Base-by-base conservation (phyloP, 2,797 vertebrate species). In the Halcyon badia region DNA sequence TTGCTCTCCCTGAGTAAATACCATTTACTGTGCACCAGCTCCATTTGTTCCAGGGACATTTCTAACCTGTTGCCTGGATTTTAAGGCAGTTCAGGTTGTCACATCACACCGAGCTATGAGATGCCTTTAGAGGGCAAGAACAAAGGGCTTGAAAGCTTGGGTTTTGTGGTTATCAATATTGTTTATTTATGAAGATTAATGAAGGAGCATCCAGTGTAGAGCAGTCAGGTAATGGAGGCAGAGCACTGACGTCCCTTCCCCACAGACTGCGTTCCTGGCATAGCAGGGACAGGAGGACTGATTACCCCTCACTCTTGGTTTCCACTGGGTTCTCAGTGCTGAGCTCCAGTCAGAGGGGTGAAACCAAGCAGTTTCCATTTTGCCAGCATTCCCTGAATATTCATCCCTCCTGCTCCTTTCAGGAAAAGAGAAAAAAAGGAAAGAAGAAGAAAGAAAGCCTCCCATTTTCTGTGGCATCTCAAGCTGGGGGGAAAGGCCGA, bases 391-490 rank as follows among this genome's bases (percentile, higher is more conserved):
- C 89, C 83, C 52, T 92, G 97, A 94, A 89, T 81, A 57, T 71
- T 91, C 66, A 70, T 89, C 82, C 49, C 77, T 96, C 58, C 85
- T 95, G 79, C 94, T 97, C 92, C 49, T 15, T 51, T 28, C 49
- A 51, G 82, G 78, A 95, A 97, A 97, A 70, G 71, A 89, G 93
- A 89, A 94, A 52, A 73, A 88, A 83, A 72, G 18, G 48, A 14
- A 49, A 26, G 48, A 26, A 49, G 18, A 95, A 97, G 96, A 97
- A 97, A 97, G 95, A 83, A 95, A 96, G 83, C 91, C 85, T 97
- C 84, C 89, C 91, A 89, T 95, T 95, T 97, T 95, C 92, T 85
- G 90, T 97, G 97, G 91, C 97, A 96, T 96, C 96, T 98, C 97
- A 97, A 95, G 89, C 52, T 92, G 95, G 91, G 97, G 94, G 92